Evolutionary conservation across 2,113 vertebrate species (phyloP), one percentile per base, ranked within the genome.

Genomic region (Lampris megalopsis): DNA sequence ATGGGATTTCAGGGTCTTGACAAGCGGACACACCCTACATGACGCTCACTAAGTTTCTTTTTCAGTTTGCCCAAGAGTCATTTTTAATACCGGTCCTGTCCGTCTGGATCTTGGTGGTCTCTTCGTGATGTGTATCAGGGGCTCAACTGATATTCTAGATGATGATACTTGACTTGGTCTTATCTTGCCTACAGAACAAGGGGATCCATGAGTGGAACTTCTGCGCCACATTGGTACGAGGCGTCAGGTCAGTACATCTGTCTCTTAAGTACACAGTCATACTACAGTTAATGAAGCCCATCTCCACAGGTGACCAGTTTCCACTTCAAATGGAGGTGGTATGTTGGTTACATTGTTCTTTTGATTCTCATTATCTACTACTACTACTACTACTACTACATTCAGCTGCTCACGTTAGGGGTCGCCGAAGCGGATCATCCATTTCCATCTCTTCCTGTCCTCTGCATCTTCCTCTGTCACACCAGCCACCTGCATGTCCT

Each of bases 181-280:
- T 0, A 40, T 88, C 9, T 71, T 0, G 71, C 54, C 59, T 48
- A 57, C 71, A 95, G 91, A 86, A 96, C 93, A 97, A 97, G 69
- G 97, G 97, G 66, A 97, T 99, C 75, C 96, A 99, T 0, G 98
- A 99, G 86, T 99, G 98, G 98, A 97, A 99, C 91, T 99, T 98
- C 82, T 95, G 92, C 63, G 96, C 97, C 67, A 87, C 95, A 7
- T 96, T 96, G 2, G 94, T 99, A 59, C 96, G 98, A 68, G 97
- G 98, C n/a, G 95, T 95, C 86, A 95, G 95, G 95, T 95, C 83
- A 92, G 94, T 86, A 65, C 57, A 47, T 43, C 54, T 10, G 11
- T 43, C 24, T 49, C 24, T 60, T 8, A 56, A 35, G 57, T 48
- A 59, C 53, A 1, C 43, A 0, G 37, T 72, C 50, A 4, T 37